Evolutionary conservation across 2,797 vertebrate genomes (phyloP).

Genomic region (Meda fulgida): DNA sequence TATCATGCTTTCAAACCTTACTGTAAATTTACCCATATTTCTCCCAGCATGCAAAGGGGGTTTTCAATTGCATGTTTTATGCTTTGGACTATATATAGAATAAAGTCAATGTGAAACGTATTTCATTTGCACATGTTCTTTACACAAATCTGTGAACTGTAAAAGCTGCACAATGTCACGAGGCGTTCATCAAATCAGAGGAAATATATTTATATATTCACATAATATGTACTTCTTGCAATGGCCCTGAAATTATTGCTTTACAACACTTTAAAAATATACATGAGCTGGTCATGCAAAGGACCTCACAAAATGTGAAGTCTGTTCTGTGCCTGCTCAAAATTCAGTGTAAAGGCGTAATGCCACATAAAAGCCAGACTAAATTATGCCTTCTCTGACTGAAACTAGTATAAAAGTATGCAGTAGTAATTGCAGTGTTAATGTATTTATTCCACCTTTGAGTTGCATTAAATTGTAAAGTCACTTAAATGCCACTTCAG

Average conservation of each 20-base stretch:
- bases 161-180: slow-evolving; percentile 2
- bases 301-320: not conserved
- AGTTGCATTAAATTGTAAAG: not conserved
- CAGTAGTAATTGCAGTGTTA: not conserved
- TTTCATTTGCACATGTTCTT: no score
- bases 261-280: not conserved
- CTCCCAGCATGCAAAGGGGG: not conserved
- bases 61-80: not conserved
- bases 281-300: not conserved
- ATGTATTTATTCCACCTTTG: not conserved
- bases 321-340: not conserved
- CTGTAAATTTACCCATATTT: not conserved
- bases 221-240: not conserved
- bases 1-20: not conserved
- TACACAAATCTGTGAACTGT: not conserved
- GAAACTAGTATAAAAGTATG: not conserved
- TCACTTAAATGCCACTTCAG: not conserved
- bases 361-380: not conserved
- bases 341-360: not conserved
- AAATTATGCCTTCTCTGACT: not conserved
- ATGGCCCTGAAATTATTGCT: not conserved
- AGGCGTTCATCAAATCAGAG: not conserved
- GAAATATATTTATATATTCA: not conserved
- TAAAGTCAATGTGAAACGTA: not conserved
- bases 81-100: not conserved